Base-by-base conservation (phyloP, 2,888 invertebrate genomes). In the Phengaris alcon region DNA sequence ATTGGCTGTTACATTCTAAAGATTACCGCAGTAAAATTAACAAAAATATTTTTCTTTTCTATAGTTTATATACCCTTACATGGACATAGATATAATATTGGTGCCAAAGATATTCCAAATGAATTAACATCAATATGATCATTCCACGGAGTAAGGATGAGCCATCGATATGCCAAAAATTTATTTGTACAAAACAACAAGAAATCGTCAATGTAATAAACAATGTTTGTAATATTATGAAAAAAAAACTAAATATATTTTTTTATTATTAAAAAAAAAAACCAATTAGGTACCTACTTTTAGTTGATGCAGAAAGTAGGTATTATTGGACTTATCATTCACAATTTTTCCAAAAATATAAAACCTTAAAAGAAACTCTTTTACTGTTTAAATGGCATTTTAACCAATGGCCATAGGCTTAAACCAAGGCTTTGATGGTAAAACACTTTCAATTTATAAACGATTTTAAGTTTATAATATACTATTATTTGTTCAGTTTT, bases 31-130 rank as follows among this genome's bases (percentile, higher is more conserved):
- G 12, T 59, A 9, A 15, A 22, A 0, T 35, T 44, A 48, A 15
- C 51, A 15, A n/a, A 8, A 69, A 70, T 15, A n/a, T 8, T 51
- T 51, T 15, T 35, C 6, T 54, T 35, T 72, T 54, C 44, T 52
- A 54, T 54, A 72, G 22, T 72, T 35, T 70, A 69, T 69, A 69
- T 46, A 74, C 46, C 75, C 48, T 69, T 69, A 68, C 72, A 72
- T 72, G 46, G 69, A 82, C 83, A 81, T 88, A 90, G 88, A 85
- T 82, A 79, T 91, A 92, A 90, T 87, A 88, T 87, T 90, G 88
- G 93, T 93, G 93, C 93, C 93, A 93, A 93, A 93, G 93, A 92
- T 88, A 87, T 87, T 93, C 92, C 93, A 93, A 93, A 93, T 90
- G 87, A 87, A 84, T 86, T 86, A 84, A 83, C 86, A 84, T 87